phyloP scores from a whole-genome alignment of 1,140 invertebrate genomes.

The Rhagoletis zephyria region DNA sequence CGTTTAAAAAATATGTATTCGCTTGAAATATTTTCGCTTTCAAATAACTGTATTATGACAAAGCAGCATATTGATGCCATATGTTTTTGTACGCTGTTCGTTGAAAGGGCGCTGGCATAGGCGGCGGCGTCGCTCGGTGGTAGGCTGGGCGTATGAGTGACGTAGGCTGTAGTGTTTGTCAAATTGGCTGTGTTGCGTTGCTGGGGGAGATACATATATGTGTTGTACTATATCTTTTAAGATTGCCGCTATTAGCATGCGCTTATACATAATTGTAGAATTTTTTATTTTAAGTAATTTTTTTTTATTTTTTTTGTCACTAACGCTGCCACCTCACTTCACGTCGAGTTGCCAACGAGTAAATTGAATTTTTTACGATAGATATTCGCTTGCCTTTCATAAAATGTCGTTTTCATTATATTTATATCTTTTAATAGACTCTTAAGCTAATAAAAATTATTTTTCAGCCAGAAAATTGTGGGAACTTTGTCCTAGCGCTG shows the following conservation, averaged over 20 bases:
- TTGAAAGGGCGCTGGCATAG: background rate
- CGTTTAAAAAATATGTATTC: background rate
- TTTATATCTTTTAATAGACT: conserved; percentile 24
- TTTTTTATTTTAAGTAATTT: background rate
- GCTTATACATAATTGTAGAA: background rate
- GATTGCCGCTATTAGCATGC: background rate
- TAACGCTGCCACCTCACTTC: background rate
- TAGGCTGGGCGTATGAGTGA: conserved; percentile 24
- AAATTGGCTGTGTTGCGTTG: background rate
- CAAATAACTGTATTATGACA: background rate
- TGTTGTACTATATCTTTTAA: background rate
- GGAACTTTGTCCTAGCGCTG: conserved; percentile 8
- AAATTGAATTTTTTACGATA: conserved; percentile 12
- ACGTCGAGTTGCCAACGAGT: conserved; percentile 25
- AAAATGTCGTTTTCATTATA: background rate
- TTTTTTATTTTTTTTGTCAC: background rate
- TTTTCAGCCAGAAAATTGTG: conserved; percentile 10
- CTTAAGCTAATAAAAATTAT: conserved; percentile 41
- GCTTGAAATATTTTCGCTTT: background rate
- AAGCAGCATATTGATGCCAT: background rate
- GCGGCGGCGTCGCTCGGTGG: background rate
- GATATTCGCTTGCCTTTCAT: background rate
- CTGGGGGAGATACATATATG: background rate
- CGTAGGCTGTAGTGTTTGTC: background rate
- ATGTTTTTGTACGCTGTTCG: background rate